phyloP scores from a whole-genome alignment of 2,797 vertebrate genomes.

The Karalla daura region DNA sequence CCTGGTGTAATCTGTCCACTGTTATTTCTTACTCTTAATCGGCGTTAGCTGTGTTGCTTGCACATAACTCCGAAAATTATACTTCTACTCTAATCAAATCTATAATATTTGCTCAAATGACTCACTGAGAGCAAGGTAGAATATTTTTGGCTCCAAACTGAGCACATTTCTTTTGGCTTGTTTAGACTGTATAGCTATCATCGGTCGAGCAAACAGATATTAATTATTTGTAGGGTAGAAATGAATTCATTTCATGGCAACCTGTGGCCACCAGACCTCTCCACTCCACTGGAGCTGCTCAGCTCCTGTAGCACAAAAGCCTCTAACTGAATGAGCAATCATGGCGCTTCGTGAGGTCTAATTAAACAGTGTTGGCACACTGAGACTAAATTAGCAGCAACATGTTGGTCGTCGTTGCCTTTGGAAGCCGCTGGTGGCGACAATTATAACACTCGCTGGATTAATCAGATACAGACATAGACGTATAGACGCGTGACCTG shows the following conservation, averaged over 20 bases:
- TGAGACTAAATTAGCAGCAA: slow-evolving; percentile 1
- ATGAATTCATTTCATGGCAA: not conserved
- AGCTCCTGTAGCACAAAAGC: not conserved
- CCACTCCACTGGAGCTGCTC: not conserved
- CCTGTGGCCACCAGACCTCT: not conserved
- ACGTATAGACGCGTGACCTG: not conserved
- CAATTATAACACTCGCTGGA: not conserved
- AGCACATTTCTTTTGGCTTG: too few relatives aligned
- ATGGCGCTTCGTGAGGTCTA: slow-evolving; percentile 7
- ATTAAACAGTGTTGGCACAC: slow-evolving; percentile 19
- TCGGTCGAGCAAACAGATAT: too few relatives aligned
- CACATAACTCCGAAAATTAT: too few relatives aligned
- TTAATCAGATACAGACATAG: not conserved
- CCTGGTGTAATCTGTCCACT: too few relatives aligned
- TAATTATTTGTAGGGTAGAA: too few relatives aligned
- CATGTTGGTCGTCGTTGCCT: slow-evolving; percentile 10
- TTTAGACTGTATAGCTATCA: too few relatives aligned
- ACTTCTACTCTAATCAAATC: too few relatives aligned
- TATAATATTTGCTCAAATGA: too few relatives aligned
- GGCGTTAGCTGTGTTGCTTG: too few relatives aligned
- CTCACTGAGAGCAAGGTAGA: too few relatives aligned
- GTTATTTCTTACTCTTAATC: too few relatives aligned
- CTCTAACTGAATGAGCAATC: slow-evolving; percentile 14
- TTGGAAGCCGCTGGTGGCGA: slow-evolving; percentile 7
- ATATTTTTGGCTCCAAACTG: too few relatives aligned